Percentiles rank a stretch among this genome's conserved stretches.
Evolutionary conservation across 2,888 invertebrate genomes (phyloP).

Genomic region (Cerastis leucographa): DNA sequence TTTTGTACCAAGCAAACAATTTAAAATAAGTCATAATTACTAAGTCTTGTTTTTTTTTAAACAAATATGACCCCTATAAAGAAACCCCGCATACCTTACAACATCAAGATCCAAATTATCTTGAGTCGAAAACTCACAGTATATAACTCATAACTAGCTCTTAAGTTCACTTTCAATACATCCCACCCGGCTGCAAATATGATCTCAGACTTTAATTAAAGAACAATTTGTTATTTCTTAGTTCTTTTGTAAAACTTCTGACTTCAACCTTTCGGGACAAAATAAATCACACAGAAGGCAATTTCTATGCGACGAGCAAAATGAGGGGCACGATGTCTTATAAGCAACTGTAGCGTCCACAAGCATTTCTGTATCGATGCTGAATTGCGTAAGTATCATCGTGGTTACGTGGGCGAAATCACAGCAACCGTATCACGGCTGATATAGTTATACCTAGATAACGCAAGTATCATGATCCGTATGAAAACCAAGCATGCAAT

Average conservation of each 20-base stretch:
- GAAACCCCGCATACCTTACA: background rate
- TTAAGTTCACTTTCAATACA: conserved; percentile 36
- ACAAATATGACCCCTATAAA: background rate
- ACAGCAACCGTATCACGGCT: background rate
- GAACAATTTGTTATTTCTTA: conserved; percentile 38
- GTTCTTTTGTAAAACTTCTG: conserved; percentile 23
- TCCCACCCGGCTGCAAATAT: conserved; percentile 20
- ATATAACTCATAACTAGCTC: conserved; percentile 22
- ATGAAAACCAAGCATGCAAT: no score
- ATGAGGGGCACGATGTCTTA: accelerated
- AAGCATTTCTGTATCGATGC: background rate
- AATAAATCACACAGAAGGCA: background rate
- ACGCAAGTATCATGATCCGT: background rate
- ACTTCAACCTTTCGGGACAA: background rate
- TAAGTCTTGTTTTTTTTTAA: background rate
- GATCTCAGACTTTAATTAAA: conserved; percentile 48
- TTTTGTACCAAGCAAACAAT: background rate
- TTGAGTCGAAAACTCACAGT: background rate
- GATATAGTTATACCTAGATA: no score
- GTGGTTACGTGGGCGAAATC: background rate
- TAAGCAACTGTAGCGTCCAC: background rate
- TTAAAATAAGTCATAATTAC: no score
- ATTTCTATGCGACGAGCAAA: background rate
- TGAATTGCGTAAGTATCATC: background rate
- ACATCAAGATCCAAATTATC: conserved; percentile 17